Evolutionary conservation across 2,113 vertebrate species (phyloP).

Genomic region (Regulus satrapa): DNA sequence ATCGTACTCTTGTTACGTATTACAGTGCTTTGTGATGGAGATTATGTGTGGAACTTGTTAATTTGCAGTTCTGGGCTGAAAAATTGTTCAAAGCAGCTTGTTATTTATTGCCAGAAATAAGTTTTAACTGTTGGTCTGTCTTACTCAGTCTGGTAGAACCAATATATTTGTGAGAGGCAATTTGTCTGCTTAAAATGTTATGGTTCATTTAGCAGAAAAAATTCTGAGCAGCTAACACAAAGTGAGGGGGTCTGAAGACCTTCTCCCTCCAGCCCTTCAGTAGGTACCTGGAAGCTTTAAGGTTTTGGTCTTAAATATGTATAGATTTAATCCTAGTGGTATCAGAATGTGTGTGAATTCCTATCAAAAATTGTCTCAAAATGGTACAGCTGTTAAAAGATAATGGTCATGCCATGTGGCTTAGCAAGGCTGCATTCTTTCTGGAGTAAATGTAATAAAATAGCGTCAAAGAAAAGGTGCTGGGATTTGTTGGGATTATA

Average conservation of each 20-base stretch:
- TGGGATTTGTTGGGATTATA: background rate
- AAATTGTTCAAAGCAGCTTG: background rate
- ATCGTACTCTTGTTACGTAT: background rate
- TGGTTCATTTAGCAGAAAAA: background rate
- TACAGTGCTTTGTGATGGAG: background rate
- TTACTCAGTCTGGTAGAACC: background rate
- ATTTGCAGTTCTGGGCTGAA: background rate
- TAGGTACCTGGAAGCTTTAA: background rate
- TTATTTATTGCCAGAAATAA: background rate
- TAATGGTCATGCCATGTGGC: accelerated
- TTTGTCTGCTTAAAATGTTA: background rate
- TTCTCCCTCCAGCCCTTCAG: background rate
- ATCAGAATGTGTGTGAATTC: background rate
- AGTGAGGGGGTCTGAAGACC: background rate
- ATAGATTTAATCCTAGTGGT: background rate
- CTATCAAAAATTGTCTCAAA: background rate
- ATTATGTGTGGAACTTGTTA: background rate
- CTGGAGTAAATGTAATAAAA: background rate
- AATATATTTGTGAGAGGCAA: background rate
- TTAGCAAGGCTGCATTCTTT: background rate
- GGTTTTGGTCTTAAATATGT: background rate
- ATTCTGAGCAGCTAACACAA: background rate
- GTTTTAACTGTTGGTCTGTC: background rate
- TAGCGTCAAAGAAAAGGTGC: background rate
- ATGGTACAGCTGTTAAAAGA: accelerated